Base-by-base conservation (phyloP, 2,888 invertebrate species). In the Papilio protenor region DNA sequence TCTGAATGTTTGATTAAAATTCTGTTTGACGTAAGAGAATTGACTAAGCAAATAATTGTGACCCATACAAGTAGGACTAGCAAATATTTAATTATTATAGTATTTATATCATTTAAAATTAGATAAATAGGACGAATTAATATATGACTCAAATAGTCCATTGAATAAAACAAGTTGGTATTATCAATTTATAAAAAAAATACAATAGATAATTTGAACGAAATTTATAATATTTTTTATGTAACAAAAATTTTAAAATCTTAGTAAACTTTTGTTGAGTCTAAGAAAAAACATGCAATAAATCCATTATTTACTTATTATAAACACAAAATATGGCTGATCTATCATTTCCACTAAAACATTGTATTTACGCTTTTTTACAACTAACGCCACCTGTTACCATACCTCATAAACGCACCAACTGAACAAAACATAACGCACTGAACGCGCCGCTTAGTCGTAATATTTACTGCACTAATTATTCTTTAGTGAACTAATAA, bases 31-130 rank as follows among this genome's bases (percentile, higher is more conserved):
- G 66, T 40, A 14, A 27, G 59, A 27, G 0, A 33, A 64, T 75
- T 64, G 27, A 40, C n/a, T 55, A 66, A 12, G 52, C 52, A 75
- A 75, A 75, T 40, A 75, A 52, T 27, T 52, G 52, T 49, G 33
- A 14, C 45, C 45, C 27, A 18, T 12, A 49, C 49, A 64, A 74
- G 49, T 27, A 49, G 64, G 49, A 49, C 64, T 61, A 23, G 74
- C 49, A 61, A 74, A 64, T 74, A 27, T 49, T 73, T 59, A 59
- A 27, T 45, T 5, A 10, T 1, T 18, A 23, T 14, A 10, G 14
- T 18, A 23, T 14, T 61, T 61, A 23, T 61, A 61, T 23, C 14
- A 27, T 61, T 61, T 61, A 23, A 61, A 52, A 8, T 52, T 52
- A 18, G 18, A 52, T 52, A 52, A 52, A 18, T 52, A 52, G 18